Evolutionary conservation across 2,113 vertebrate genomes (phyloP).

Genomic region (Colinus virginianus): DNA sequence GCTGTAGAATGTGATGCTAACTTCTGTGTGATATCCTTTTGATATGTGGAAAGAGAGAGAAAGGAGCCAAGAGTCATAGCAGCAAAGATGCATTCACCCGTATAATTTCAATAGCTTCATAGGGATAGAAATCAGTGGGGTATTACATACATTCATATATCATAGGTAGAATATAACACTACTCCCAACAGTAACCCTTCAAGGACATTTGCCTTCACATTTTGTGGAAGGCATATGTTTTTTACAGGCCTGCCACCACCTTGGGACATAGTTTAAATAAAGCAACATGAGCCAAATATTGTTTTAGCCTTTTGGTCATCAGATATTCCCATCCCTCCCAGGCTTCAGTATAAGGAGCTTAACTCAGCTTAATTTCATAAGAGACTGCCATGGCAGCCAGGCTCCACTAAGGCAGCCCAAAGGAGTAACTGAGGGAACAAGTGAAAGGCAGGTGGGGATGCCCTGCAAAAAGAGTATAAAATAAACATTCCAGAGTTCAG

Average conservation of each 20-base stretch:
- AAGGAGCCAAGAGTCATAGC: not conserved
- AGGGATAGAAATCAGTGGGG: not conserved
- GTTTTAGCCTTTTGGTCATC: slow-evolving; percentile 49
- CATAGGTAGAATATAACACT: not conserved
- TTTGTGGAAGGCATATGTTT: not conserved
- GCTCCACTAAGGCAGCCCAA: not conserved
- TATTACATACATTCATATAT: not conserved
- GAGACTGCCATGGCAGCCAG: slow-evolving; percentile 23
- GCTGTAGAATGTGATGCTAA: not conserved
- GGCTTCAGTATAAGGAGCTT: slow-evolving; percentile 55
- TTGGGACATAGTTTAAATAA: not conserved
- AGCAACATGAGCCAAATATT: not conserved
- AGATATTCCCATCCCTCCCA: slow-evolving; percentile 29
- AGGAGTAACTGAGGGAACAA: not conserved
- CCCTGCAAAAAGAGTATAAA: not conserved
- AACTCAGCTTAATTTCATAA: slow-evolving; percentile 65
- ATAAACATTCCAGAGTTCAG: slow-evolving; percentile 19
- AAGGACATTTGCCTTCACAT: not conserved
- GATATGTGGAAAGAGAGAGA: not conserved
- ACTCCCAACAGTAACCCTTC: not conserved
- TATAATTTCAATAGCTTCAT: not conserved
- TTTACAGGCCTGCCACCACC: not conserved
- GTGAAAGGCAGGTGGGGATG: slow-evolving; percentile 38
- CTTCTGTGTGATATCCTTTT: not conserved
- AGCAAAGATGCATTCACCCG: not conserved